Evolutionary conservation across 2,888 invertebrate species (phyloP).

Genomic region (Hetaerina titia): DNA sequence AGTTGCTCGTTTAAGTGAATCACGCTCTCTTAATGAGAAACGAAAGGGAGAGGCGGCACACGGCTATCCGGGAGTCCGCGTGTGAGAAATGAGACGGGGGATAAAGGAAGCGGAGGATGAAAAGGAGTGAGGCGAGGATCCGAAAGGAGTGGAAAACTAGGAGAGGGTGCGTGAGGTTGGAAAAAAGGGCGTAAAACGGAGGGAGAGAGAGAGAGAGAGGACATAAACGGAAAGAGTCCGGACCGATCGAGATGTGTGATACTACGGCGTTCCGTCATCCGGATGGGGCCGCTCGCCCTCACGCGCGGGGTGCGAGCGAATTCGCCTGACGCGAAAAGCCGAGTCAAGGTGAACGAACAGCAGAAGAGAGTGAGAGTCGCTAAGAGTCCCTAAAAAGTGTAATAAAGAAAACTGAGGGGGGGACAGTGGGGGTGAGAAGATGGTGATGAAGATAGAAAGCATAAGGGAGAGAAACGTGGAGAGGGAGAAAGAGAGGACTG

Average conservation of each 20-base stretch:
- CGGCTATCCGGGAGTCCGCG: too few relatives aligned
- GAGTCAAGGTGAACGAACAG: neutral
- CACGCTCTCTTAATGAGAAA: neutral
- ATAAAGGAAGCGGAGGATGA: too few relatives aligned
- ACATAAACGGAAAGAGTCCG: neutral
- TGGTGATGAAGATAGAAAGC: neutral
- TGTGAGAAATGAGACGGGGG: too few relatives aligned
- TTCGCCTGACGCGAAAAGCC: neutral
- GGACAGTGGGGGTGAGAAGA: neutral
- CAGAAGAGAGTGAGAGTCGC: neutral
- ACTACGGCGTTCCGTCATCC: neutral
- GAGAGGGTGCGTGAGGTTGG: neutral
- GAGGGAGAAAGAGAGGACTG: neutral
- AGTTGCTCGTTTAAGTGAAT: neutral
- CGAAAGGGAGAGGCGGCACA: neutral
- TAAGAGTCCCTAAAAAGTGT: neutral
- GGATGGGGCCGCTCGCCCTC: too few relatives aligned
- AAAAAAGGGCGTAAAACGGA: neutral
- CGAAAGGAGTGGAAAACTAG: too few relatives aligned
- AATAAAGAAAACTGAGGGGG: neutral
- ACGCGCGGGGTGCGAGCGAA: neutral
- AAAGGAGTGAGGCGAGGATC: too few relatives aligned
- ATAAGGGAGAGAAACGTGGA: neutral
- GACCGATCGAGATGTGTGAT: neutral
- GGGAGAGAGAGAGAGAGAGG: neutral